Conservation (phyloP, 92 coral and sea anemone species). For the Micromussa lordhowensis region DNA sequence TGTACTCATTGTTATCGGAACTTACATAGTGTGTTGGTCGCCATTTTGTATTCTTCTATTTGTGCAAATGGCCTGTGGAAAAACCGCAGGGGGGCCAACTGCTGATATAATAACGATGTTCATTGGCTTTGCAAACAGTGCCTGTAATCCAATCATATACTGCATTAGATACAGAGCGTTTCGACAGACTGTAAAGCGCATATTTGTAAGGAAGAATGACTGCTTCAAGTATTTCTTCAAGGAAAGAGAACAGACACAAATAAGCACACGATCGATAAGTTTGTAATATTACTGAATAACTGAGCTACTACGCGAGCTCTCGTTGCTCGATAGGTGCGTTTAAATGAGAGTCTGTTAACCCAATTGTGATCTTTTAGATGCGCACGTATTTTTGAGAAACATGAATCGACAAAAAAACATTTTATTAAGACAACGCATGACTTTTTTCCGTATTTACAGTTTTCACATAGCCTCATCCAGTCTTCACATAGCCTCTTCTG, state of each 20-base stretch:
- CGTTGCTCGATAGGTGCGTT: too few relatives aligned
- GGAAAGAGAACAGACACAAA: neutral
- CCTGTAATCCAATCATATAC: constrained; percentile 75
- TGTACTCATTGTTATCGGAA: constrained; percentile 51
- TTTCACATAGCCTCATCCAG: too few relatives aligned
- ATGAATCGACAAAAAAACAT: too few relatives aligned
- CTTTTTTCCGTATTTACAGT: too few relatives aligned
- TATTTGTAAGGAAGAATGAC: constrained; percentile 19
- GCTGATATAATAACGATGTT: constrained; percentile 68
- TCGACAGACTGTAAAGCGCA: constrained; percentile 41
- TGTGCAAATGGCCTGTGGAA: constrained; percentile 53
- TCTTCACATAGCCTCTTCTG: too few relatives aligned
- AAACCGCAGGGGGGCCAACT: constrained; percentile 31
- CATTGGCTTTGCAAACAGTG: constrained; percentile 76
- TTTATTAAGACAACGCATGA: too few relatives aligned
- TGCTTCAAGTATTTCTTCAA: neutral
- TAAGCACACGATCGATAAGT: neutral
- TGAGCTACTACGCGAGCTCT: too few relatives aligned
- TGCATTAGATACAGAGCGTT: constrained; percentile 63
- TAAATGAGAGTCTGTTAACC: too few relatives aligned
- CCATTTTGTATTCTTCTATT: constrained; percentile 74
- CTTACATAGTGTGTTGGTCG: constrained; percentile 69
- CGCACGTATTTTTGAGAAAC: too few relatives aligned
- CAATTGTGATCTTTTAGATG: too few relatives aligned
- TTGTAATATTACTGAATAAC: neutral